Evolutionary conservation across 2,113 vertebrate species (phyloP).

Genomic region (Genyomyrus donnyi): DNA sequence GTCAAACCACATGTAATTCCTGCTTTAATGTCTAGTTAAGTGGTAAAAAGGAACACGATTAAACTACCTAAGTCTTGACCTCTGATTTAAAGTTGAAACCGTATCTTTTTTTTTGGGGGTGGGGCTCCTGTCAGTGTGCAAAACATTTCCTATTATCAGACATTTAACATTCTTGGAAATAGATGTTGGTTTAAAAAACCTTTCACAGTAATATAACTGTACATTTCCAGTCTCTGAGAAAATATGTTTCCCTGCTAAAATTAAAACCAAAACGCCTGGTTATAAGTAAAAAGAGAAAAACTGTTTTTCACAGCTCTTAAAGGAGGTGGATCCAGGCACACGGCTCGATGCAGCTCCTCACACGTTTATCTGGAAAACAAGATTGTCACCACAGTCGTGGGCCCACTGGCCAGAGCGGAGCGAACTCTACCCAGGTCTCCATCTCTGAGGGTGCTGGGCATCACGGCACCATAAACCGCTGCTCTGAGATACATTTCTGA

Average conservation of each 20-base stretch:
- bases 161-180: neutral
- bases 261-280: neutral
- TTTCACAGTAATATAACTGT: neutral
- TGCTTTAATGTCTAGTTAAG: too few species aligned
- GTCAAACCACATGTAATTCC: too few species aligned
- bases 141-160: neutral
- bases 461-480: neutral
- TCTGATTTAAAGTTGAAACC: neutral
- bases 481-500: neutral
- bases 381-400: too few species aligned
- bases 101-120: neutral
- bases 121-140: neutral
- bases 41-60: neutral
- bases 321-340: neutral
- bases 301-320: neutral
- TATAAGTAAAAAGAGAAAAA: neutral
- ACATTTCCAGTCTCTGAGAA: neutral
- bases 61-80: neutral
- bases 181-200: neutral
- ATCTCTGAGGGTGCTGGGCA: neutral
- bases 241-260: neutral
- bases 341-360: neutral
- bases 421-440: neutral
- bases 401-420: neutral
- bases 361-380: neutral